A percentile compares a stretch with the other conserved stretches of the same genome.
phyloP scores from a whole-genome alignment of 53 echinoderm and acorn worm genomes.

The Arbacia lixula region DNA sequence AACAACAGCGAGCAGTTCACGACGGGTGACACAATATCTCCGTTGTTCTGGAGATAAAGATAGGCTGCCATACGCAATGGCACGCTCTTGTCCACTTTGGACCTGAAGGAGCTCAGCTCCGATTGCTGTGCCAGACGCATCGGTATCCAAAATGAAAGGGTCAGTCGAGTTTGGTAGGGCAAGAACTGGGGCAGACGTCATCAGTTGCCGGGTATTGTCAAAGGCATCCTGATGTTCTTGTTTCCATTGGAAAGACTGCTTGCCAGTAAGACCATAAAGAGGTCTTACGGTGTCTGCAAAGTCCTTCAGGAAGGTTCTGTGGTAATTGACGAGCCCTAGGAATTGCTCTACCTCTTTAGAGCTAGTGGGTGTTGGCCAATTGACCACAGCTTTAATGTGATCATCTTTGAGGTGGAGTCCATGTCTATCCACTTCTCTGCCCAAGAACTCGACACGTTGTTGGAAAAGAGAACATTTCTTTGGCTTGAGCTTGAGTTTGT shows the following conservation, averaged over 20 bases:
- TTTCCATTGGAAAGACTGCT: conserved; percentile 29
- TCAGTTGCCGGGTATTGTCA: conserved; percentile 12
- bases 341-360: conserved; percentile 39
- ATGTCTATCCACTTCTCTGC: conserved; percentile 23
- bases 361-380: conserved; percentile 45
- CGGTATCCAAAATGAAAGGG: no score
- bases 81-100: conserved; percentile 53
- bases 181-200: conserved; percentile 59
- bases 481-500: conserved; percentile 47
- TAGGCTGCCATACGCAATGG: conserved; percentile 64
- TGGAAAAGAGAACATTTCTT: conserved; percentile 55
- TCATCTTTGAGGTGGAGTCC: conserved; percentile 8
- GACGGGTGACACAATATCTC: conserved; percentile 59
- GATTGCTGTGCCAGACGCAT: conserved; percentile 58
- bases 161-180: no score
- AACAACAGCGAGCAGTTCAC: conserved; percentile 61
- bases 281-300: conserved; percentile 19
- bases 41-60: conserved; percentile 41
- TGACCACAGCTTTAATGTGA: conserved; percentile 28
- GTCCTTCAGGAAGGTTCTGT: conserved; percentile 32
- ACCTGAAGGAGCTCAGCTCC: conserved; percentile 65
- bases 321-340: conserved; percentile 52
- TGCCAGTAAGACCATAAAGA: conserved; percentile 49
- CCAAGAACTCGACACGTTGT: conserved; percentile 41
- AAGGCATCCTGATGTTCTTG: conserved; percentile 52